Evolutionary conservation across 2,113 vertebrate genomes (phyloP).

Genomic region (Vidua chalybeata): DNA sequence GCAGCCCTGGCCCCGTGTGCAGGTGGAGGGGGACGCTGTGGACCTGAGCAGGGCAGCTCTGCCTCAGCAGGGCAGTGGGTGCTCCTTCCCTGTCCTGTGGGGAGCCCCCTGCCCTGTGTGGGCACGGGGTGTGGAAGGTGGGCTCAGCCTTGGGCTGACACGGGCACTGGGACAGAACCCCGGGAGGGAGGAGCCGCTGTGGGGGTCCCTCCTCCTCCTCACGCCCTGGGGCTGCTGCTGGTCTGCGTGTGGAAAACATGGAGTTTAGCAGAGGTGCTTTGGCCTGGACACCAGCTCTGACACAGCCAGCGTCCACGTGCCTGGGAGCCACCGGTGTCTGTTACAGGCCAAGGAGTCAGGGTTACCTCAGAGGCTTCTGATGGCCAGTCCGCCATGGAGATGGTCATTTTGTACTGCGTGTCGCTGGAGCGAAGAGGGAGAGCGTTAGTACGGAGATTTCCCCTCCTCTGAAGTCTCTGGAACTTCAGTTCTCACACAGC

Average conservation of each 20-base stretch:
- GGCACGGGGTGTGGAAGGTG: not conserved
- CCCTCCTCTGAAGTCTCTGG: not conserved
- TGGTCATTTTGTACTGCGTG: conserved; percentile 83
- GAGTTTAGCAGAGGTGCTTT: not conserved
- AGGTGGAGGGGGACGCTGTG: not conserved
- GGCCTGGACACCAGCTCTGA: not conserved
- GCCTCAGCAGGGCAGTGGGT: not conserved
- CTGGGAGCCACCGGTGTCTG: not conserved
- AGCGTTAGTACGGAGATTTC: not conserved
- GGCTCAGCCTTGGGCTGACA: not conserved
- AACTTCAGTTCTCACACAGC: not conserved
- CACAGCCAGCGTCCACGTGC: rapidly evolving
- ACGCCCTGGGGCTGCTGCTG: not conserved
- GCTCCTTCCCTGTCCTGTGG: not conserved
- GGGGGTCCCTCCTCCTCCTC: not conserved
- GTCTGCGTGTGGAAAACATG: rapidly evolving
- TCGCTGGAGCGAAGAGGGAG: conserved; percentile 66
- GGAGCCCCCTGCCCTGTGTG: not conserved
- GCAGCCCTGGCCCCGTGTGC: not conserved
- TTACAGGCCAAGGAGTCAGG: not conserved
- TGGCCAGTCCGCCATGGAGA: conserved; percentile 84
- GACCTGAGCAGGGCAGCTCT: not conserved
- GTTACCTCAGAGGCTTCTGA: conserved; percentile 80
- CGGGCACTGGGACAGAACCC: not conserved
- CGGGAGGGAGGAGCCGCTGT: rapidly evolving